Evolutionary conservation across 2,888 invertebrate species (phyloP).

Genomic region (Zygogramma bicolorata): DNA sequence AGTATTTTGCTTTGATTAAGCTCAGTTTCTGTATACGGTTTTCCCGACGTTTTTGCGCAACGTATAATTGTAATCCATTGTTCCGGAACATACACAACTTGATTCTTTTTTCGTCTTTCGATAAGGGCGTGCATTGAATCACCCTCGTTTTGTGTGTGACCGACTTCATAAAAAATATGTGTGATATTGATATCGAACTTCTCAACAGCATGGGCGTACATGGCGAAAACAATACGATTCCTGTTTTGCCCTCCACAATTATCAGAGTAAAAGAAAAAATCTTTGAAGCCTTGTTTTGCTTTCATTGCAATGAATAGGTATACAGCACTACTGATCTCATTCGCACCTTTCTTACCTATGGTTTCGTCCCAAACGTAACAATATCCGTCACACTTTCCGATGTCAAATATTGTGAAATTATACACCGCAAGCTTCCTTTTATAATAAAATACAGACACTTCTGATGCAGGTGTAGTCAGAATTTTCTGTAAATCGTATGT

Average conservation of each 20-base stretch:
- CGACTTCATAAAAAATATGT: background rate
- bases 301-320: background rate
- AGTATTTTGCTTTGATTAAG: background rate
- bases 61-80: background rate
- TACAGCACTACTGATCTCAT: background rate
- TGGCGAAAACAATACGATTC: background rate
- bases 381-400: background rate
- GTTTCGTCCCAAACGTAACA: background rate
- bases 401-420: background rate
- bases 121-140: slow-evolving; percentile 5
- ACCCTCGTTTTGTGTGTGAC: background rate
- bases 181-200: background rate
- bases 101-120: background rate
- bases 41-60: background rate
- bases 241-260: background rate
- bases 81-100: background rate
- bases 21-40: background rate
- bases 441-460: background rate
- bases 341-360: background rate
- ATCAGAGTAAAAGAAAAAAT: background rate
- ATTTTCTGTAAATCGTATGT: background rate
- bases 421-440: background rate
- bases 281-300: background rate
- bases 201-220: background rate
- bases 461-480: background rate